Conservation (phyloP, 2,113 vertebrate genomes). For the Larimichthys crocea region DNA sequence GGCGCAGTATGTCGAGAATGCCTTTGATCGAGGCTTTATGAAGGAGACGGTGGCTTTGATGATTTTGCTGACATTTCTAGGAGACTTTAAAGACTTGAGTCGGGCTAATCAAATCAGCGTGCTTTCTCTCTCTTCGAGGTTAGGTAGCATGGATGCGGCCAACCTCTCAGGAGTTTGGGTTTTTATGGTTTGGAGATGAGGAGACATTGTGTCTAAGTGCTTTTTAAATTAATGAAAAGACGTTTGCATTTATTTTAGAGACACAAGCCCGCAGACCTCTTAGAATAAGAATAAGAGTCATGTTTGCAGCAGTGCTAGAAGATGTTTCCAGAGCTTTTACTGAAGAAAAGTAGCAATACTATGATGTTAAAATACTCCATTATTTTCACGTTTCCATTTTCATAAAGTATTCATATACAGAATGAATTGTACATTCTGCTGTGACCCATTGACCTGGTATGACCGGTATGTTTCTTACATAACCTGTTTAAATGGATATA, state of each 20-base stretch:
- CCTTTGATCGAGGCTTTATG: constrained; percentile 80
- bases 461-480: background rate
- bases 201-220: constrained; percentile 42
- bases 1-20: constrained; percentile 77
- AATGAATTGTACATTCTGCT: background rate
- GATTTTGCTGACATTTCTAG: constrained; percentile 81
- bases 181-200: constrained; percentile 29
- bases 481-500: background rate
- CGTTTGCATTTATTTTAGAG: background rate
- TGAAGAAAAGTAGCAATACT: background rate
- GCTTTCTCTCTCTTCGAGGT: constrained; percentile 24
- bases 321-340: background rate
- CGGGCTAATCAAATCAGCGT: constrained; percentile 71
- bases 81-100: constrained; percentile 66
- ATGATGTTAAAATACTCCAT: no score
- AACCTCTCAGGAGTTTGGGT: constrained; percentile 9
- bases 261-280: background rate
- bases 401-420: background rate
- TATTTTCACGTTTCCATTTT: background rate
- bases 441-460: constrained; percentile 13
- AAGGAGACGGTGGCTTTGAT: constrained; percentile 69
- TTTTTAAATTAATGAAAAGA: constrained; percentile 33
- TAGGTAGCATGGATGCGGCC: constrained; percentile 38
- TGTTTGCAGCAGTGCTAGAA: background rate
- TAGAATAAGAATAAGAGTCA: background rate